Conservation (phyloP, 2,888 invertebrate genomes). For the Dicranocentrus wangi region DNA sequence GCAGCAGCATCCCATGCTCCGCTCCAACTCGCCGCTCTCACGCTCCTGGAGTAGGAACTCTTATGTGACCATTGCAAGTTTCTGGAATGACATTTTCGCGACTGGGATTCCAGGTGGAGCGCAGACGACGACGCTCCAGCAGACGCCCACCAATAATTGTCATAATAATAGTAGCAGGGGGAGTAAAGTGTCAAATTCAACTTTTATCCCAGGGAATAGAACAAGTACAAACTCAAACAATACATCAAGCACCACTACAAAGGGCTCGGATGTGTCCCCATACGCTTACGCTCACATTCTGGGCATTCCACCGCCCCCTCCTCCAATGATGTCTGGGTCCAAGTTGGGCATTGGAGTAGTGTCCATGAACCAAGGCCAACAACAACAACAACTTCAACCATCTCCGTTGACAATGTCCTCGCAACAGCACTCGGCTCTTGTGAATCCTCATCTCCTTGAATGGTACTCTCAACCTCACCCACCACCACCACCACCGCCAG, state of each 20-base stretch:
- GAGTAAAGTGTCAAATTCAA: slow-evolving; percentile 64
- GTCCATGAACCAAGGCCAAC: slow-evolving; percentile 42
- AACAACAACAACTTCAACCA: slow-evolving; percentile 28
- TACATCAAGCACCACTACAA: slow-evolving; percentile 61
- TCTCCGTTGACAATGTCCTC: slow-evolving; percentile 50
- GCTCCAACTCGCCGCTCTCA: slow-evolving; percentile 57
- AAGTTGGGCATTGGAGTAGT: slow-evolving; percentile 38
- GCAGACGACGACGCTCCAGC: slow-evolving; percentile 45
- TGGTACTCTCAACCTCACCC: slow-evolving; percentile 69
- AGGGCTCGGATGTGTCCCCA: slow-evolving; percentile 72
- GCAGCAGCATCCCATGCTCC: slow-evolving; percentile 55
- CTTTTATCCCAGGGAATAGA: slow-evolving; percentile 60
- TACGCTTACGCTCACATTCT: slow-evolving; percentile 72
- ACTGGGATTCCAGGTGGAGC: slow-evolving; percentile 59
- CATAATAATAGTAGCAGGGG: slow-evolving; percentile 61
- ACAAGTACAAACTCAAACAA: slow-evolving; percentile 63
- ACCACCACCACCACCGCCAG: slow-evolving; percentile 21
- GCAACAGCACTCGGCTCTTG: slow-evolving; percentile 41
- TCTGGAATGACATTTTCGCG: slow-evolving; percentile 72
- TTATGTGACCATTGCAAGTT: slow-evolving; percentile 72
- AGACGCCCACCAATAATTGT: slow-evolving; percentile 62
- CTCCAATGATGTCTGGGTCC: slow-evolving; percentile 54
- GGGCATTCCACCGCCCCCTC: slow-evolving; percentile 59
- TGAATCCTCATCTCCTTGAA: slow-evolving; percentile 69
- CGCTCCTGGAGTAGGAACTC: slow-evolving; percentile 70